Percentiles rank a stretch among this genome's conserved stretches.
phyloP scores from a whole-genome alignment of 1,140 invertebrate genomes.

The Lerema accius region DNA sequence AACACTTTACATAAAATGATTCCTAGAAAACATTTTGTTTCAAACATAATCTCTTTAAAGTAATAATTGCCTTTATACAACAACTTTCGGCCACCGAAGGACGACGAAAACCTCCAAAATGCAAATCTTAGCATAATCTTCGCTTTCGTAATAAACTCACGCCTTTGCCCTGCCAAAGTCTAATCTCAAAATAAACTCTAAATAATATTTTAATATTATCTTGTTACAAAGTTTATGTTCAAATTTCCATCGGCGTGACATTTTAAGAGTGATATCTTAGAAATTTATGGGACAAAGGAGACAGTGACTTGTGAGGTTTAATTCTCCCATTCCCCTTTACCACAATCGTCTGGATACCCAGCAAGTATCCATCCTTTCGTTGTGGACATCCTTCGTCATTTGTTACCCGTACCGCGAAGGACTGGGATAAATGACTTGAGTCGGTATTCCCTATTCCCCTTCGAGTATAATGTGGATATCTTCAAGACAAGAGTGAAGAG shows the following conservation, averaged over 20 bases:
- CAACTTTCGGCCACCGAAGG: constrained; percentile 20
- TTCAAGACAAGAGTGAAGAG: too few species aligned
- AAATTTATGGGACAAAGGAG: too few species aligned
- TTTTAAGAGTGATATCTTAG: constrained; percentile 7
- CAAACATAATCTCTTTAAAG: constrained; percentile 15
- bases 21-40: constrained; percentile 10
- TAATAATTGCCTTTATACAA: constrained; percentile 25
- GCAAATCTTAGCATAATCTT: constrained; percentile 29
- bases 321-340: too few species aligned
- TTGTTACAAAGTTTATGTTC: constrained; percentile 14
- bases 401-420: too few species aligned
- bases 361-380: too few species aligned
- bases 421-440: too few species aligned
- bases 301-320: too few species aligned
- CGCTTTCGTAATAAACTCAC: constrained; percentile 33
- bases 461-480: too few species aligned
- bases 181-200: constrained; percentile 30
- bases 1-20: constrained; percentile 1
- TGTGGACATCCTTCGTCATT: too few species aligned
- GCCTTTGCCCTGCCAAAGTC: constrained; percentile 20
- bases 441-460: too few species aligned
- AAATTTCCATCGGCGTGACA: constrained; percentile 1
- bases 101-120: constrained; percentile 21
- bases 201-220: constrained; percentile 28
- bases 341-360: too few species aligned